Base-by-base conservation (phyloP, 2,797 vertebrate species). In the Clarias pachynema region DNA sequence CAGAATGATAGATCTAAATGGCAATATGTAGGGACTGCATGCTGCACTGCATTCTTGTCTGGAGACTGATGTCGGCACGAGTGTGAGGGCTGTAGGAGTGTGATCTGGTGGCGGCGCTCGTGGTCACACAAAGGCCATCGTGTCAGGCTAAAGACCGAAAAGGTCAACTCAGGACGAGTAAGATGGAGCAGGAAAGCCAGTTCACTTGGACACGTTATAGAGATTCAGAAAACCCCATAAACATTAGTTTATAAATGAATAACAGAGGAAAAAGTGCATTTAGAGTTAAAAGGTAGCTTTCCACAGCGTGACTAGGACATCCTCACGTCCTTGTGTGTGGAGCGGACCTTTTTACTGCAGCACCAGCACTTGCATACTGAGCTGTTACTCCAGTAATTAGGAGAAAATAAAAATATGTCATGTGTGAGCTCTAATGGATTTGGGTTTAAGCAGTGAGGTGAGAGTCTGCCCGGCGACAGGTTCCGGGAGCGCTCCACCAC, bases 1-100 rank as follows among this genome's bases (percentile, higher is more conserved):
- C 98, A 99, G 96, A 94, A 97, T 99, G 98, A 99, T 98, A 97
- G 97, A 99, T 99, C 96, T 96, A 97, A 98, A 95, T 96, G 96
- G 96, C 97, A 97, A 97, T 95, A 93, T 93, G 91, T 95, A 94
- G 93, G 93, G 97, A 98, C 97, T 95, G 91, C 90, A 92, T 73
- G 82, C 82, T 73, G 90, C 90, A 88, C 15, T 85, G 92, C 91
- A 92, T 94, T 93, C 93, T 94, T 93, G 93, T 91, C 91, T 91
- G 92, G 94, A 88, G 86, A 85, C 65, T 85, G 85, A 88, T 84
- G 79, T 80, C 77, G 81, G 49, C 80, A 87, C 26, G 73, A 57
- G 53, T 83, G 34, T 29, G 69, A 81, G 49, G 53, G 68, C 16
- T 40, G 75, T 29, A 26, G 34, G 26, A 60, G 66, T 31, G 65